Evolutionary conservation across 2,888 invertebrate genomes (phyloP).

Genomic region (Xylocampa areola): DNA sequence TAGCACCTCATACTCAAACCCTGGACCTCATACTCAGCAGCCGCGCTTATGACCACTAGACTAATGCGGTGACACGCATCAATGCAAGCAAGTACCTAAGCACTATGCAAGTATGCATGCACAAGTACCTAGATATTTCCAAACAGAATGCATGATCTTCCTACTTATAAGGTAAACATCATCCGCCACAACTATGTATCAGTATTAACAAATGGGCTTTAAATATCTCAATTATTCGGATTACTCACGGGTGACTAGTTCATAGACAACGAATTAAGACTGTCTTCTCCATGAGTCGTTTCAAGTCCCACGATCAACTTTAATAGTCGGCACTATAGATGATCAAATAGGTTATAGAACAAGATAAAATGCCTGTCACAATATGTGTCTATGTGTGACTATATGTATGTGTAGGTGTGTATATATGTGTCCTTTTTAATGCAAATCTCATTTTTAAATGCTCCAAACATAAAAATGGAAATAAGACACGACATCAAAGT

Average conservation of each 20-base stretch:
- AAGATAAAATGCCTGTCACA: not conserved
- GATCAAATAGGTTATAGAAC: slow-evolving; percentile 1
- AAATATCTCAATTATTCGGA: slow-evolving; percentile 11
- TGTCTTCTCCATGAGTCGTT: slow-evolving; percentile 14
- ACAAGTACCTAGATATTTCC: too few relatives aligned
- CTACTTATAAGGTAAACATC: too few relatives aligned
- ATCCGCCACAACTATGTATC: not conserved
- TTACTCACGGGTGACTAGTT: slow-evolving; percentile 20
- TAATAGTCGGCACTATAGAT: not conserved
- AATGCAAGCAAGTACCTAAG: too few relatives aligned
- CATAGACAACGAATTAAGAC: slow-evolving; percentile 31
- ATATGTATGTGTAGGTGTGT: not conserved
- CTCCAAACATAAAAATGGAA: slow-evolving; percentile 12
- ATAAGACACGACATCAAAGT: slow-evolving; percentile 50
- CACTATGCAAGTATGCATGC: too few relatives aligned
- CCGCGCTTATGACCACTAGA: too few relatives aligned
- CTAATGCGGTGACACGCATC: too few relatives aligned
- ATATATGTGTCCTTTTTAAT: slow-evolving; percentile 2
- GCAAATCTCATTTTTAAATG: slow-evolving; percentile 27
- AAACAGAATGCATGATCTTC: too few relatives aligned
- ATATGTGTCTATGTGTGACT: not conserved
- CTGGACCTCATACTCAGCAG: too few relatives aligned
- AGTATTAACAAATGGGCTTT: too few relatives aligned
- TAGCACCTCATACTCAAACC: too few relatives aligned
- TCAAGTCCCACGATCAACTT: slow-evolving; percentile 4